phyloP scores from a whole-genome alignment of 1,140 invertebrate species.

The Melipona quadrifasciata region DNA sequence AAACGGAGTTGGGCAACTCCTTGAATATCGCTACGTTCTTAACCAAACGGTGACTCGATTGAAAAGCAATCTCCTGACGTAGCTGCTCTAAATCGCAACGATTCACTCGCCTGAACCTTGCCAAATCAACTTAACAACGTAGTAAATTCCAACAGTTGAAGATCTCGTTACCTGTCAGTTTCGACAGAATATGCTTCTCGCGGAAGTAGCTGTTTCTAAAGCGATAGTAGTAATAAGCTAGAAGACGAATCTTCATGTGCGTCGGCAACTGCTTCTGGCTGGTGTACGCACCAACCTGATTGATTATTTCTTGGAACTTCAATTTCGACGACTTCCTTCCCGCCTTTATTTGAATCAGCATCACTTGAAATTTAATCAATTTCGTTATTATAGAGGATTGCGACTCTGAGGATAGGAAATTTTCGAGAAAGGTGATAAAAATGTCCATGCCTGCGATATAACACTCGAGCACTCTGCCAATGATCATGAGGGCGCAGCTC shows the following conservation, averaged over 20 bases:
- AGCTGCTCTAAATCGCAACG: constrained; percentile 60
- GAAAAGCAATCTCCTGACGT: constrained; percentile 72
- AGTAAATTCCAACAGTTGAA: not conserved
- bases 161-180: constrained; percentile 69
- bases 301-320: constrained; percentile 76
- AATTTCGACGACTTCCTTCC: constrained; percentile 67
- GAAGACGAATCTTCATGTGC: constrained; percentile 74
- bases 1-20: constrained; percentile 66
- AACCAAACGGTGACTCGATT: constrained; percentile 74
- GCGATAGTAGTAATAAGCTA: constrained; percentile 73
- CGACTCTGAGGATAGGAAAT: too few relatives aligned
- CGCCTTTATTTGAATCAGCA: constrained; percentile 71
- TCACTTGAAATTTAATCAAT: constrained; percentile 59
- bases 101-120: too few relatives aligned
- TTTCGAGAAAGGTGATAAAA: too few relatives aligned
- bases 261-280: constrained; percentile 75
- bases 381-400: too few relatives aligned
- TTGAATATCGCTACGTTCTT: constrained; percentile 76
- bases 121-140: too few relatives aligned
- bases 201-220: constrained; percentile 76
- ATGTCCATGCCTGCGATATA: constrained; percentile 72
- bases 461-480: constrained; percentile 73
- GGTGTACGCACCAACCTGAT: constrained; percentile 75
- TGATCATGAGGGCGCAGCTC: constrained; percentile 72
- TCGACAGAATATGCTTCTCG: constrained; percentile 71